Evolutionary conservation across 1,140 invertebrate genomes (phyloP), one percentile per base, ranked within the genome.

Genomic region (Ceratosolen fusciceps): DNA sequence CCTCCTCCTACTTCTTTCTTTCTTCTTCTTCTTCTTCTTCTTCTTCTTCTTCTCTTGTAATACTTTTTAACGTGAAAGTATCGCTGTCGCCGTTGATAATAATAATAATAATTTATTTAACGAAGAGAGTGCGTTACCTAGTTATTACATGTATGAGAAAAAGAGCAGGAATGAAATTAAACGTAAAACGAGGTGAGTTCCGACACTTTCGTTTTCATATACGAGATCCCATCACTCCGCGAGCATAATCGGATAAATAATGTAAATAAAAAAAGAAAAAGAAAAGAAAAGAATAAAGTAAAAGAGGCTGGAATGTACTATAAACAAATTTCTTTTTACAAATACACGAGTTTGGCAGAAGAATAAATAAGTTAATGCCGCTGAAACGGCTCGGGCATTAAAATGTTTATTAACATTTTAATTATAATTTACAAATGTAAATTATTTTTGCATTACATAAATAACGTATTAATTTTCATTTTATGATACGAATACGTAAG

Each of bases 81-180:
- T 43, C n/a, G 16, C 21, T 56, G 31, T 26, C 34, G 24, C n/a
- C 34, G 24, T 65, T 21, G 8, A 37, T 34, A 12, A 65, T 56
- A 60, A 43, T 43, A 31, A 26, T 52, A 37, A 52, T 58, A 54
- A 56, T 43, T 70, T n/a, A 2, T 70, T 39, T 39, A 43, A 58
- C 31, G 24, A 58, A 58, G 34, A 73, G 34, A 76, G 74, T 56
- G 2, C 0, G 31, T 24, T 34, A 68, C n/a, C 74, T 67, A 54
- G 29, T 52, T 76, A 68, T 76, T 52, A 68, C 34, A 31, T 1
- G 31, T 54, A n/a, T 34, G 43, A 67, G 19, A 34, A 52, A 12
- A 37, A 19, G 31, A 52, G 31, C 29, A 21, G 24, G n/a, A 60
- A 56, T 39, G n/a, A 54, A 76, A 67, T 67, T 76, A 68, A 76